phyloP scores from a whole-genome alignment of 2,797 vertebrate genomes.

The Chaetophractus vellerosus region DNA sequence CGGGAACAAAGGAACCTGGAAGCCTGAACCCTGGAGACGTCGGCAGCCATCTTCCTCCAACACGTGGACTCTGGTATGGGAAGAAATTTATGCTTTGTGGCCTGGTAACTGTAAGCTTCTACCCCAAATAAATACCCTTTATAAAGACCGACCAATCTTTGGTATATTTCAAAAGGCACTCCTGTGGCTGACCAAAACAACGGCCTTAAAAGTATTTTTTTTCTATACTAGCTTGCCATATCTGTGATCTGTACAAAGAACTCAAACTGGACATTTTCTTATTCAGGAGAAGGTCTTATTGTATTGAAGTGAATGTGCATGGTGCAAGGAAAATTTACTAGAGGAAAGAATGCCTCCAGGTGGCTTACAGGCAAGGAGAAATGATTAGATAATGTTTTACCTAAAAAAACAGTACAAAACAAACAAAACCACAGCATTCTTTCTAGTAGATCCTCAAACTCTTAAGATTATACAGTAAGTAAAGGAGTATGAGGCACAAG shows the following conservation, averaged over 20 bases:
- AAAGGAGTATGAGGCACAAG: not conserved
- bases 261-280: not conserved
- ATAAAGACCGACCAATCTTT: too few relatives aligned
- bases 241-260: not conserved
- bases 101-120: too few relatives aligned
- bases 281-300: not conserved
- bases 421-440: not conserved
- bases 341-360: not conserved
- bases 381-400: not conserved
- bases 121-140: too few relatives aligned
- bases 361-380: not conserved
- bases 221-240: not conserved
- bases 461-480: not conserved
- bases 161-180: too few relatives aligned
- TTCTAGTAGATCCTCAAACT: conserved; percentile 7
- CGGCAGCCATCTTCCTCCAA: too few relatives aligned
- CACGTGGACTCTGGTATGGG: too few relatives aligned
- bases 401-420: not conserved
- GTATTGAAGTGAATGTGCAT: not conserved
- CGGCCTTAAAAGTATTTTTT: conserved; percentile 8
- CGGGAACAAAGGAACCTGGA: too few relatives aligned
- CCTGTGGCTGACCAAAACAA: too few relatives aligned
- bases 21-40: too few relatives aligned
- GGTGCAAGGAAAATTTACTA: not conserved
- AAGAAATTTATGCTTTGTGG: too few relatives aligned